phyloP scores from a whole-genome alignment of 2,113 vertebrate species.

The Ascaphus truei region DNA sequence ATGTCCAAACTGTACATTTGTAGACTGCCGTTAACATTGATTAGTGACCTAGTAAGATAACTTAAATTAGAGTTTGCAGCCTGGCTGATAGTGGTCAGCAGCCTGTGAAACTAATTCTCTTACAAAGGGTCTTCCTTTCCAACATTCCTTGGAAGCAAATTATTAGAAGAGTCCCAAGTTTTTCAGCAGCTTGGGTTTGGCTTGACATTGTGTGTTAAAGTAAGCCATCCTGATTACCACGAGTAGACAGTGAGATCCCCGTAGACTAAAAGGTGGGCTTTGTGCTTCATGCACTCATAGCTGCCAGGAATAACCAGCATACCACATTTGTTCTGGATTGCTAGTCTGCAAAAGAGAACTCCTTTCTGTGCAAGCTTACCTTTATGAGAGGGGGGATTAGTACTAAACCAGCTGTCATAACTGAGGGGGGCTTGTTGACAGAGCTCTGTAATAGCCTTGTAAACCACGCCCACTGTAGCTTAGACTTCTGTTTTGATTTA shows the following conservation, averaged over 20 bases:
- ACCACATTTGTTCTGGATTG: slow-evolving; percentile 30
- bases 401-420: slow-evolving; percentile 23
- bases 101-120: slow-evolving; percentile 20
- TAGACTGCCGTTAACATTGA: not conserved
- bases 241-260: slow-evolving; percentile 12
- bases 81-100: slow-evolving; percentile 11
- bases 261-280: not conserved
- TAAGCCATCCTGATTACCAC: slow-evolving; percentile 22
- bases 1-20: too few relatives aligned
- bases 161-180: slow-evolving; percentile 2
- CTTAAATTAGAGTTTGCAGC: not conserved
- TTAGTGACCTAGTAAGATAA: not conserved
- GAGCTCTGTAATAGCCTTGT: slow-evolving; percentile 9
- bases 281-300: not conserved
- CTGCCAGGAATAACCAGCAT: slow-evolving; percentile 8
- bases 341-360: not conserved
- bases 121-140: slow-evolving; percentile 4
- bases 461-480: not conserved
- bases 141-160: slow-evolving; percentile 22
- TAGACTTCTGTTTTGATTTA: not conserved
- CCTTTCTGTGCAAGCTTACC: not conserved
- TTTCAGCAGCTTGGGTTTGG: slow-evolving; percentile 9
- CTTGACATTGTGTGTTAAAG: slow-evolving; percentile 24
- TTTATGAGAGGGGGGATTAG: slow-evolving; percentile 15
- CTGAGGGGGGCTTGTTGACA: slow-evolving; percentile 43